Evolutionary conservation across 1,140 invertebrate genomes (phyloP).

Genomic region (Psilanteris sp.): DNA sequence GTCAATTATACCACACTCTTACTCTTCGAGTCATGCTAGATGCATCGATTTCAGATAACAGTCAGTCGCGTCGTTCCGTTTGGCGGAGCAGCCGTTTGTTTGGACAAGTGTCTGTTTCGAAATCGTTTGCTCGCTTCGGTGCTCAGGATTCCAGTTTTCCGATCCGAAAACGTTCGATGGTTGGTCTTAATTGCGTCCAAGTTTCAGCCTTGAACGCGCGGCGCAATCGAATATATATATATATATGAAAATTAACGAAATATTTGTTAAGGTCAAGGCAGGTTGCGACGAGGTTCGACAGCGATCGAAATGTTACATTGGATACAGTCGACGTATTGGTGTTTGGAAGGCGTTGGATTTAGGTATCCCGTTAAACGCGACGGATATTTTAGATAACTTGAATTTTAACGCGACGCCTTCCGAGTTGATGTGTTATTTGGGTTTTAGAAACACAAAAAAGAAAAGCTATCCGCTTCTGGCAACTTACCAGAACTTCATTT

Average conservation of each 20-base stretch:
- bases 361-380: too few relatives aligned
- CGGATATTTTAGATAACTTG: too few relatives aligned
- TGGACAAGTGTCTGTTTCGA: constrained; percentile 28
- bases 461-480: too few relatives aligned
- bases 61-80: constrained; percentile 5
- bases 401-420: too few relatives aligned
- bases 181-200: constrained; percentile 33
- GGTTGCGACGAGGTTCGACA: constrained; percentile 16
- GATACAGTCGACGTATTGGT: not conserved
- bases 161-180: not conserved
- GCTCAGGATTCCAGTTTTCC: not conserved
- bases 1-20: constrained; percentile 36
- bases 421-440: too few relatives aligned
- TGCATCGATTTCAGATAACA: constrained; percentile 46
- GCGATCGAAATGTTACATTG: not conserved
- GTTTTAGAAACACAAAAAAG: too few relatives aligned
- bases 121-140: constrained; percentile 2
- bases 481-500: too few relatives aligned
- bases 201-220: constrained; percentile 55
- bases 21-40: constrained; percentile 39
- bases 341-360: not conserved
- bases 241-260: constrained; percentile 40
- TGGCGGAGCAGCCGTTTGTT: not conserved
- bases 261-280: constrained; percentile 58
- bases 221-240: constrained; percentile 51